Evolutionary conservation across 2,113 vertebrate species (phyloP), one percentile per base, ranked within the genome.

Genomic region (Rafetus swinhoei): DNA sequence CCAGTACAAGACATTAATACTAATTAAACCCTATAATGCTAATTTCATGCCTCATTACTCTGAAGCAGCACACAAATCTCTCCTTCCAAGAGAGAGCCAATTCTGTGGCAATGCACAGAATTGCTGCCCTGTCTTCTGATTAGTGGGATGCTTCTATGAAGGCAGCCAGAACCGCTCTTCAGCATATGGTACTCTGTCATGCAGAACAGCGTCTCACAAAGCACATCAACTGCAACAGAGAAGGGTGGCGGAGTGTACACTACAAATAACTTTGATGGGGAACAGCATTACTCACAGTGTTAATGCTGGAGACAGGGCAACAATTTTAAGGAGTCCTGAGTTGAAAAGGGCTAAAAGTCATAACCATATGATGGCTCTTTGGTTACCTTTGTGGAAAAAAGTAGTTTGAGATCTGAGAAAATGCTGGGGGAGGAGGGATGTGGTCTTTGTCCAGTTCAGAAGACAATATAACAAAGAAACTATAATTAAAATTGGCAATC

Each of bases 11-110:
- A 60, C 92, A 96, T 96, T 97, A 96, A 95, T 97, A 97, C 96
- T 92, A 97, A 97, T 97, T 97, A 98, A 98, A 98, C 96, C 50
- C 77, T 76, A 91, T 81, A 96, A 83, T 96, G 91, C 88, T 95
- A 88, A 96, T 97, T 97, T 98, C 96, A 96, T 57, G 87, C 97
- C 95, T 97, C 97, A 97, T 97, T 97, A 95, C 94, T 96, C 60
- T 50, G 93, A 93, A 62, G 39, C 72, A 91, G 87, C 92, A 88
- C 39, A 86, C 76, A 93, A 86, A 93, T 96, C 89, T 93, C 86
- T 87, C 90, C 90, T 85, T 87, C 62, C 87, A 89, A 1, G 16
- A 25, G 92, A 57, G 93, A 93, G 72, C 92, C 74, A 56, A 85
- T 77, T 55, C 1, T 9, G 84, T 77, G 92, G 84, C 1, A 5